Percentiles rank a stretch among this genome's conserved stretches.
Evolutionary conservation across 64 coral and sea anemone species (phyloP).

Genomic region (Acropora tenuis): DNA sequence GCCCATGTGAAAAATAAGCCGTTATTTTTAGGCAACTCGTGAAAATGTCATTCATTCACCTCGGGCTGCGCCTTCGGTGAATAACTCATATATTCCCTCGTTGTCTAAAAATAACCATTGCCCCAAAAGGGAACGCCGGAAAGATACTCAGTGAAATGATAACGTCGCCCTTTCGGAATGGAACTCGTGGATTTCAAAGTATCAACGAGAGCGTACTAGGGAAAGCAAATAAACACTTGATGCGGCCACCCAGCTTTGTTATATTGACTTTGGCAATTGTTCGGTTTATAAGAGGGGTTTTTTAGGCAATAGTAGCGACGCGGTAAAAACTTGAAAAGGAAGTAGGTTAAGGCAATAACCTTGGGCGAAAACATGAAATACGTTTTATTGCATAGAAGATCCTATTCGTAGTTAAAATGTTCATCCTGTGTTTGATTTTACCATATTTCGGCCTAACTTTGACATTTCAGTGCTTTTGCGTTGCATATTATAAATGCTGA

Average conservation of each 20-base stretch:
- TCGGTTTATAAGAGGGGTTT: too few relatives aligned
- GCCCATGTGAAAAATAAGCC: too few relatives aligned
- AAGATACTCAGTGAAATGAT: not conserved
- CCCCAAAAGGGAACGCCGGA: not conserved
- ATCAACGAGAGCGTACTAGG: not conserved
- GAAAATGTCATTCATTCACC: too few relatives aligned
- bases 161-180: not conserved
- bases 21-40: too few relatives aligned
- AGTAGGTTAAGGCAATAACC: not conserved
- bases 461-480: too few relatives aligned
- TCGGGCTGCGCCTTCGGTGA: not conserved
- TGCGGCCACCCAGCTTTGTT: not conserved
- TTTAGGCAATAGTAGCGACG: not conserved
- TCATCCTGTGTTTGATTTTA: too few relatives aligned
- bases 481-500: too few relatives aligned
- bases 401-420: too few relatives aligned
- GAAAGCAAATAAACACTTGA: not conserved
- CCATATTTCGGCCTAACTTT: too few relatives aligned
- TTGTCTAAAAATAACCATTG: not conserved
- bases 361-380: not conserved
- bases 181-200: not conserved
- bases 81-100: not conserved
- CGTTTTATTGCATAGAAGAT: too few relatives aligned
- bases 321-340: not conserved
- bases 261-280: too few relatives aligned